Evolutionary conservation across 2,113 vertebrate genomes (phyloP).

Genomic region (Campylomormyrus numenius): DNA sequence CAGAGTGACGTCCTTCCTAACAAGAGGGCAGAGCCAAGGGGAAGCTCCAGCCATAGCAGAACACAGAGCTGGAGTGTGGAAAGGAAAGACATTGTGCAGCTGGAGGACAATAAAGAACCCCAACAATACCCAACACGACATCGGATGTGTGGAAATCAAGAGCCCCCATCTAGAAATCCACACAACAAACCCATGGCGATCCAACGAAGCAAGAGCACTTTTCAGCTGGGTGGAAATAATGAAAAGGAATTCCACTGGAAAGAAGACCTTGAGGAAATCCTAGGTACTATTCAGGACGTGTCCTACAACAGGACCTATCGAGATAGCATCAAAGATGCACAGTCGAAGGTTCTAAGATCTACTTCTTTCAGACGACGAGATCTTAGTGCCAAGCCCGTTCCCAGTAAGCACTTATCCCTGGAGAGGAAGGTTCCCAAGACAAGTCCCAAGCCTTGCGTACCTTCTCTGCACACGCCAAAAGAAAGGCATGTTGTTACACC

Average conservation of each 20-base stretch:
- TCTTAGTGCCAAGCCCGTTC: conserved; percentile 51
- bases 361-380: conserved; percentile 78
- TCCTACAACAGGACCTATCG: conserved; percentile 72
- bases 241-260: conserved; percentile 55
- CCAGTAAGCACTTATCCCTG: conserved; percentile 46
- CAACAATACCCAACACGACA: conserved; percentile 19
- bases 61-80: conserved; percentile 40
- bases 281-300: conserved; percentile 52
- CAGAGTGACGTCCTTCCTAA: conserved; percentile 33
- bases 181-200: conserved; percentile 49
- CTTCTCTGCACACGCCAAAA: conserved; percentile 73
- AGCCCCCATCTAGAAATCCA: conserved; percentile 46
- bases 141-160: conserved; percentile 33
- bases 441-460: conserved; percentile 18
- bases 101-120: conserved; percentile 25
- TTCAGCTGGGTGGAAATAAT: conserved; percentile 61
- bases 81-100: conserved; percentile 17
- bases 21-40: conserved; percentile 45
- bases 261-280: conserved; percentile 46
- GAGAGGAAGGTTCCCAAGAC: conserved; percentile 67
- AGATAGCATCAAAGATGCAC: conserved; percentile 81
- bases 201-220: conserved; percentile 73
- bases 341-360: conserved; percentile 77
- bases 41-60: conserved; percentile 35
- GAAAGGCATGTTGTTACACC: conserved; percentile 75